Percentiles rank a stretch among this genome's conserved stretches.
Conservation (phyloP, 2,888 invertebrate genomes). For the Tetragnatha montana region DNA sequence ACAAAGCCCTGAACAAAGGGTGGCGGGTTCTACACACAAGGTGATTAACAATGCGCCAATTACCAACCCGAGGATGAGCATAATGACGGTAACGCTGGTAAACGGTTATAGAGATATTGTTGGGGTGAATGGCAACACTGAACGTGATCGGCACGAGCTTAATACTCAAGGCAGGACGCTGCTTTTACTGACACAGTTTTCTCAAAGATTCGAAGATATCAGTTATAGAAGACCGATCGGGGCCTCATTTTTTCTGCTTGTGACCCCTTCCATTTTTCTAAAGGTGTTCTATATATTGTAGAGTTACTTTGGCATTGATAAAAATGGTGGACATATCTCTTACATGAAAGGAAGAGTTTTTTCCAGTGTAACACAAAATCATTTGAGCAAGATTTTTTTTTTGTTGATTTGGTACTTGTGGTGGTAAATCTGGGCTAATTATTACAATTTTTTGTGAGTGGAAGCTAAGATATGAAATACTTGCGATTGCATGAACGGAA, state of each 20-base stretch:
- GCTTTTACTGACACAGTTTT: conserved; percentile 36
- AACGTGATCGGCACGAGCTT: conserved; percentile 20
- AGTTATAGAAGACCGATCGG: background rate
- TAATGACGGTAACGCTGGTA: conserved; percentile 8
- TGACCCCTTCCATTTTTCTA: background rate
- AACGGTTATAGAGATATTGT: conserved; percentile 13
- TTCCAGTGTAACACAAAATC: background rate
- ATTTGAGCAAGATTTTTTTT: too few relatives aligned
- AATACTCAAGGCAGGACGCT: background rate
- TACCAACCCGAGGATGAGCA: conserved; percentile 8
- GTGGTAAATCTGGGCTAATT: too few relatives aligned
- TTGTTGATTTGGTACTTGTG: too few relatives aligned
- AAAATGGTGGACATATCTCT: background rate
- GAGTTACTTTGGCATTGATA: background rate
- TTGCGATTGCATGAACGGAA: too few relatives aligned
- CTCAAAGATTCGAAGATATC: conserved; percentile 24
- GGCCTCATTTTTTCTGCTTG: conserved; percentile 10
- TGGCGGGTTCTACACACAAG: background rate
- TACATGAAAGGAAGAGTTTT: background rate
- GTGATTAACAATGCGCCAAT: conserved; percentile 25
- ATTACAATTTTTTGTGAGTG: too few relatives aligned
- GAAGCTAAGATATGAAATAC: too few relatives aligned
- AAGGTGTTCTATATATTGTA: background rate
- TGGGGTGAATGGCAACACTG: conserved; percentile 7
- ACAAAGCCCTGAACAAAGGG: conserved; percentile 24